phyloP scores from a whole-genome alignment of 2,888 invertebrate genomes.

The Drosophila infuscata region DNA sequence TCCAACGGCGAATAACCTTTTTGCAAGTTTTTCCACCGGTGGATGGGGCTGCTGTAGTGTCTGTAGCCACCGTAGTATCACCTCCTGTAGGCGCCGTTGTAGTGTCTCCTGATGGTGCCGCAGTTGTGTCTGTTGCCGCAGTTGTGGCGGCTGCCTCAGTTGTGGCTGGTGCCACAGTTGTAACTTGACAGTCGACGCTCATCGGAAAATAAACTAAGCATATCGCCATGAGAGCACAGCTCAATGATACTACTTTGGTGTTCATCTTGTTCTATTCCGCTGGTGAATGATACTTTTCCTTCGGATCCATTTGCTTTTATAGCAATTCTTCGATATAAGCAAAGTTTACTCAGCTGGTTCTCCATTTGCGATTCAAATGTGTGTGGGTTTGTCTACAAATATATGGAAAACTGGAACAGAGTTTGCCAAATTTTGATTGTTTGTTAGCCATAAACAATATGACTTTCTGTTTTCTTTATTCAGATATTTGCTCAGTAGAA shows the following conservation, averaged over 20 bases:
- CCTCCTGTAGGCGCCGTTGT: not conserved
- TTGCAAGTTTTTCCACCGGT: too few relatives aligned
- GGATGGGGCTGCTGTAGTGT: too few relatives aligned
- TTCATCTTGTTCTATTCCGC: constrained; percentile 25
- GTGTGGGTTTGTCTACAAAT: not conserved
- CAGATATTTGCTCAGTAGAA: not conserved
- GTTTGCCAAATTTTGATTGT: not conserved
- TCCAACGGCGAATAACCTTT: too few relatives aligned
- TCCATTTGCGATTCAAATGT: not conserved
- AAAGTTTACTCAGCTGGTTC: constrained; percentile 7
- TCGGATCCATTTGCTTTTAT: constrained; percentile 15
- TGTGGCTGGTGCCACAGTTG: not conserved
- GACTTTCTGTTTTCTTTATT: not conserved
- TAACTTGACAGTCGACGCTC: not conserved
- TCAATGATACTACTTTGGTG: constrained; percentile 1
- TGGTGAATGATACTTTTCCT: constrained; percentile 26
- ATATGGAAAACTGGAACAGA: not conserved
- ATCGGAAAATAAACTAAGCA: constrained; percentile 22
- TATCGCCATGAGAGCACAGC: constrained; percentile 35
- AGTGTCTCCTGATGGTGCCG: not conserved
- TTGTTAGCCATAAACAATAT: not conserved
- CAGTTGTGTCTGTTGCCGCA: not conserved
- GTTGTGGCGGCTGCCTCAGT: not conserved
- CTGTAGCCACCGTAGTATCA: too few relatives aligned
- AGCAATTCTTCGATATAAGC: not conserved